Base-by-base conservation (phyloP, 2,797 vertebrate genomes). In the Ptychobarbus kaznakovi region DNA sequence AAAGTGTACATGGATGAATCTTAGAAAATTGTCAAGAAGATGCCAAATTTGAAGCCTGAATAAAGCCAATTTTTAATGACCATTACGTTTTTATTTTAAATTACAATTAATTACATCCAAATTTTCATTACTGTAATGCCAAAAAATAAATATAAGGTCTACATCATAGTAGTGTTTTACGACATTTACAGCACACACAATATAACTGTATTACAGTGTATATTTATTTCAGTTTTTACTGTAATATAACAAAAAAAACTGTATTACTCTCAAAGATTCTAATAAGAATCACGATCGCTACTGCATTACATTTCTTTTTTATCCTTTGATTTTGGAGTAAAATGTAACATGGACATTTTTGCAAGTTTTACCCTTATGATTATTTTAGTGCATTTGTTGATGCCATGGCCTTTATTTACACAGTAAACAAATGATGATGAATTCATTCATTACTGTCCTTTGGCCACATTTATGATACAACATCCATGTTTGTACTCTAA, bases 391-490 rank as follows among this genome's bases (percentile, higher is more conserved):
- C 3, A 56, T 77, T 77, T 58, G 32, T 38, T 77, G 44, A 49
- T 49, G 13, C 42, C 15, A 73, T 46, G 44, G 69, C 20, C 25
- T 75, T 51, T 75, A 49, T 75, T 51, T 53, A 51, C 15, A 51
- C 9, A 10, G 46, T 51, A 75, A 75, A 32, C 9, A 51, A 32
- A 51, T 49, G 16, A 75, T 20, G 9, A 75, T 53, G 15, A 75
- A 28, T 53, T 53, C 46, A 49, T 53, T 75, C 25, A 72, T n/a
- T 72, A 44, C 44, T 25, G 20, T 72, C 22, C 40, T 25, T n/a
- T 72, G 22, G 69, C 11, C 69, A 72, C 22, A 72, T 72, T 72
- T 72, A 73, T 73, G 8, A 73, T 49, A 10, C 20, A 72, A 8
- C 42, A 49, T 10, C n/a, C 7, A 70, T 70, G 68, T 70, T 70